Base-by-base conservation (phyloP, 1,140 invertebrate species). In the Formica exsecta region DNA sequence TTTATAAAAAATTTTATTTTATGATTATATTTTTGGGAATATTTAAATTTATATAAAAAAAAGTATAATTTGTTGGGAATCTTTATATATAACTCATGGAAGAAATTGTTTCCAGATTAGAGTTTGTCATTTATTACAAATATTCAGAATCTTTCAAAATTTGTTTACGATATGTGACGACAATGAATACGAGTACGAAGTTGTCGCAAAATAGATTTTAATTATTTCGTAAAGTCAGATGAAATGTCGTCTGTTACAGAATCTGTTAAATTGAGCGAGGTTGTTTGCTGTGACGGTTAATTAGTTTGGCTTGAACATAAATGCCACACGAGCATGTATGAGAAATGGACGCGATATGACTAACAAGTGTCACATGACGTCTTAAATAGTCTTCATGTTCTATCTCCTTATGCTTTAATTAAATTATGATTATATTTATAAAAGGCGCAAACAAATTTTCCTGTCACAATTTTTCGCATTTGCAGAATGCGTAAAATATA, bases 211-310 rank as follows among this genome's bases (percentile, higher is more conserved):
- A 68, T 80, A 66, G 3, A 19, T 80, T 54, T 4, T 41, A 57
- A 51, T 32, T 25, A 54, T 4, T 48, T 57, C 22, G n/a, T 54
- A 3, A 2, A 80, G 5, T 66, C 76, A 29, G 1, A 25, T 7
- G 25, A 77, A 44, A 32, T 6, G 22, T 54, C 66, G 54, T 51
- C 36, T 66, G 25, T 29, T 66, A 38, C 36, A 65, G 29, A 64
- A 44, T 79, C 62, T 8, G n/a, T 79, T 54, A 79, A 79, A 68
- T 66, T 68, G 44, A 54, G 19, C 4, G 25, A 4, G 29, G 41
- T 13, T 59, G 13, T 66, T 68, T 79, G 13, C 64, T 36, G 19
- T 54, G n/a, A 79, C 54, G 32, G 48, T 80, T 68, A 80, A 70
- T 80, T 70, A 80, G 22, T 6, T 51, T 7, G 9, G 25, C 7